Conservation (phyloP, 2,888 invertebrate species). For the Sipha maydis region DNA sequence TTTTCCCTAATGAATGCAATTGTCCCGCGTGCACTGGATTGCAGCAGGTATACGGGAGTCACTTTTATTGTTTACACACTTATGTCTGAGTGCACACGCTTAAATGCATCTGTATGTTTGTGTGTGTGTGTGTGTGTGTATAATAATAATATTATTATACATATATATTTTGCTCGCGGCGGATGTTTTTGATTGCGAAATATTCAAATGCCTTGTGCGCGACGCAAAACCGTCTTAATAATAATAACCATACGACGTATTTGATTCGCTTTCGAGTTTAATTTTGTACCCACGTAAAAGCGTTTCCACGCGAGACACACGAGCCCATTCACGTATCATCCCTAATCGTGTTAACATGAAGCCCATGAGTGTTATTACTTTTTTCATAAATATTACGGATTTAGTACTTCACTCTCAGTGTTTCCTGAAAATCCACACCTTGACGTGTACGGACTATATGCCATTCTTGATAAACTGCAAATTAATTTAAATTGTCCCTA, state of each 20-base stretch:
- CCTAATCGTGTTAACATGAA: too few relatives aligned
- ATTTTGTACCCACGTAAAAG: not conserved
- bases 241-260: not conserved
- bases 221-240: not conserved
- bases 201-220: not conserved
- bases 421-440: too few relatives aligned
- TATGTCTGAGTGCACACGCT: not conserved
- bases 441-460: too few relatives aligned
- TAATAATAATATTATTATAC: not conserved
- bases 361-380: too few relatives aligned
- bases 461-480: too few relatives aligned
- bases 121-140: not conserved
- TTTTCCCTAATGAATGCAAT: slow-evolving; percentile 27
- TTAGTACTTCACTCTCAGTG: too few relatives aligned
- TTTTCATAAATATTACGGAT: too few relatives aligned
- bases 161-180: not conserved
- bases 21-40: slow-evolving; percentile 17
- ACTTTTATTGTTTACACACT: not conserved
- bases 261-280: not conserved
- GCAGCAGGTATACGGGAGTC: not conserved
- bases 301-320: not conserved
- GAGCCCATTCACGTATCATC: not conserved
- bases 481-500: too few relatives aligned
- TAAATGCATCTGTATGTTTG: not conserved
- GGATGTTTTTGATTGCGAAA: slow-evolving; percentile 25